Conservation (phyloP, 2,888 invertebrate genomes). For the Rhamnusium bicolor region DNA sequence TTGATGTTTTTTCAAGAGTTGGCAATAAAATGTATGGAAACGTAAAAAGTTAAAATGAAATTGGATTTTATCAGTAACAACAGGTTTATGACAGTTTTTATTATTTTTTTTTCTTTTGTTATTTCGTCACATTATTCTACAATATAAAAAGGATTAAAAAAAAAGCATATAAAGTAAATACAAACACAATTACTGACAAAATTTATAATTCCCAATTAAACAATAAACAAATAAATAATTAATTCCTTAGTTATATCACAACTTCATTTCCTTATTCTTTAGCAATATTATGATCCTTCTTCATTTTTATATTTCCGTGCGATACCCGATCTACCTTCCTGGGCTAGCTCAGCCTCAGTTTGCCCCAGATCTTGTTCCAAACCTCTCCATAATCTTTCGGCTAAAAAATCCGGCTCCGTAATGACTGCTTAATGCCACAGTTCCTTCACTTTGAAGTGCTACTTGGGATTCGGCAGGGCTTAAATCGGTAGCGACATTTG, state of each 20-base stretch:
- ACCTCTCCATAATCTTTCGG: constrained; percentile 87
- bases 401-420: constrained; percentile 79
- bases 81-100: no score
- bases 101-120: no score
- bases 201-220: not conserved
- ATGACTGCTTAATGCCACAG: constrained; percentile 72
- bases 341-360: constrained; percentile 79
- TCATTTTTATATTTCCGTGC: constrained; percentile 81
- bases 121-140: no score
- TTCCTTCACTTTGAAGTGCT: constrained; percentile 68
- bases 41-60: no score
- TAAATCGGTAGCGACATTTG: constrained; percentile 17
- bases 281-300: no score
- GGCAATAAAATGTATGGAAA: no score
- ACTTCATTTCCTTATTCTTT: not conserved
- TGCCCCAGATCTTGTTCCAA: constrained; percentile 86
- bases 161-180: not conserved
- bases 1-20: no score
- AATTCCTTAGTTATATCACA: not conserved
- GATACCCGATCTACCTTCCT: constrained; percentile 84
- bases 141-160: no score
- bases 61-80: no score
- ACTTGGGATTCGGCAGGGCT: constrained; percentile 41
- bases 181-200: not conserved
- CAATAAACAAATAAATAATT: not conserved